Evolutionary conservation across 2,888 invertebrate genomes (phyloP).

Genomic region (Idaea aversata): DNA sequence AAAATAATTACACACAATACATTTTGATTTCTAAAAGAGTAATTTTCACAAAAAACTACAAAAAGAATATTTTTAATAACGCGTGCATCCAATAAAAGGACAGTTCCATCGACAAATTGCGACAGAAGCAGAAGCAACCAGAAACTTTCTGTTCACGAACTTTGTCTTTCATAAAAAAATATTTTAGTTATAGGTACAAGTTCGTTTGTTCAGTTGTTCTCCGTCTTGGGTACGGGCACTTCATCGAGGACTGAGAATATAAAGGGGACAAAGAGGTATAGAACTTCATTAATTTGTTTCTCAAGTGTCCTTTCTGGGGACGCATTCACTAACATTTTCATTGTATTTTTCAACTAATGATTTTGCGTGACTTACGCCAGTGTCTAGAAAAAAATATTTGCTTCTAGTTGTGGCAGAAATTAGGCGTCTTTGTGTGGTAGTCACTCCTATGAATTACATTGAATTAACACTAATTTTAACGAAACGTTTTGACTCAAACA

Average conservation of each 20-base stretch:
- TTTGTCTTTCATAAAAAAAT: neutral
- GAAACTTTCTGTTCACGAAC: neutral
- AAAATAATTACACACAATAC: no score
- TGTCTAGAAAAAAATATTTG: no score
- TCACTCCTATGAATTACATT: no score
- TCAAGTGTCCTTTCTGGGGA: neutral
- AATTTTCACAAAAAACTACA: no score
- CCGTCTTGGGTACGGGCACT: neutral
- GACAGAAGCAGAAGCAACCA: neutral
- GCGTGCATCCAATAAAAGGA: neutral
- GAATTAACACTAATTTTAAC: no score
- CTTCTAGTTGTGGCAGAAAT: no score
- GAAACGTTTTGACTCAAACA: no score
- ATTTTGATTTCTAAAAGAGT: no score
- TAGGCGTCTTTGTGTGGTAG: no score
- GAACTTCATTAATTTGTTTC: constrained; percentile 1
- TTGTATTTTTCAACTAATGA: neutral
- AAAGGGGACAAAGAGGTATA: neutral
- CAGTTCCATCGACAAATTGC: neutral
- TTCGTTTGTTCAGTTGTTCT: neutral
- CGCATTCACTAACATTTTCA: neutral
- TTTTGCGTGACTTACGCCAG: no score
- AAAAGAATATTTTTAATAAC: no score
- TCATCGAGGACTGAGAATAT: neutral
- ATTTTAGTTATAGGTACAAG: neutral